A percentile compares a stretch with the other conserved stretches of the same genome.
Evolutionary conservation across 2,888 invertebrate species (phyloP).

Genomic region (Globia sparganii): DNA sequence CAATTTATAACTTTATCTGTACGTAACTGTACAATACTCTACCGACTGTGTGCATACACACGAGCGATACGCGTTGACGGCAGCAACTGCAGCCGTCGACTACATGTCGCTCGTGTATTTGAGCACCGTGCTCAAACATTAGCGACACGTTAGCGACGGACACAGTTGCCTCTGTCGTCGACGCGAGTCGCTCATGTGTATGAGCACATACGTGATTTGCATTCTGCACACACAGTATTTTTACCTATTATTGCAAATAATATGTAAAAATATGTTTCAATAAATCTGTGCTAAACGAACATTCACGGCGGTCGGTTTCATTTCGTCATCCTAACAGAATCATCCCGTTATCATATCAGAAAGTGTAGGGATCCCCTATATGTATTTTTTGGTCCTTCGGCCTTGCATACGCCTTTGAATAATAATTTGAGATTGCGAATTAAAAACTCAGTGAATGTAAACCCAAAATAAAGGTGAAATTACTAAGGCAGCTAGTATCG

Average conservation of each 20-base stretch:
- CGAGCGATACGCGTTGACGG: too few relatives aligned
- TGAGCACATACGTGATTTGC: too few relatives aligned
- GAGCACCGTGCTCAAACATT: not conserved
- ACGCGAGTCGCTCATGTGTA: too few relatives aligned
- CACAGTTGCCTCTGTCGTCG: too few relatives aligned
- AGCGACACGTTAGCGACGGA: not conserved
- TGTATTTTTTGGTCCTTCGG: not conserved
- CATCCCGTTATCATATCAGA: not conserved
- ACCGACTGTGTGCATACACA: not conserved
- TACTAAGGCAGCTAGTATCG: not conserved
- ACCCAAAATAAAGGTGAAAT: not conserved
- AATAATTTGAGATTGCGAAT: not conserved
- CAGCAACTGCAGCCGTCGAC: too few relatives aligned
- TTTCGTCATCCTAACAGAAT: not conserved
- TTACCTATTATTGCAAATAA: too few relatives aligned
- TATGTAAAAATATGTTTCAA: too few relatives aligned
- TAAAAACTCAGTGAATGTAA: not conserved
- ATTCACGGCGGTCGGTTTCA: not conserved
- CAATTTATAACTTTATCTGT: not conserved
- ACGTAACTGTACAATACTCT: not conserved
- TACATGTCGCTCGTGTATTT: not conserved
- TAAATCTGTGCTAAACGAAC: too few relatives aligned
- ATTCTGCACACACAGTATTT: too few relatives aligned
- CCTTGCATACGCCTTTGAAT: not conserved
- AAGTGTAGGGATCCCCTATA: too few relatives aligned